Evolutionary conservation across 64 coral and sea anemone species (phyloP).

Genomic region (Montipora sp.): DNA sequence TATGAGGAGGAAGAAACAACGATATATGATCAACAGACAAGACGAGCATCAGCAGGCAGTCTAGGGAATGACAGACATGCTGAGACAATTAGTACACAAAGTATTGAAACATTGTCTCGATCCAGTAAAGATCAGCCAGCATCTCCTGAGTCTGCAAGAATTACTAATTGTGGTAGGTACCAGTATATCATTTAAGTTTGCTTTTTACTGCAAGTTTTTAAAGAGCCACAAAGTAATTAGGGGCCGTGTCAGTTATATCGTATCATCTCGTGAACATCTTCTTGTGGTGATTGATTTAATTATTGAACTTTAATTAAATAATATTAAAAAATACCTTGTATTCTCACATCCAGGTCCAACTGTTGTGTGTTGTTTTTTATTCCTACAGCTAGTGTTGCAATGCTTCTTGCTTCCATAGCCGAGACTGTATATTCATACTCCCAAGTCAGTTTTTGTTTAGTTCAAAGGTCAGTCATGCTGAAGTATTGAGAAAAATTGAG

Average conservation of each 20-base stretch:
- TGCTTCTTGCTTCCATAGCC: constrained; percentile 76
- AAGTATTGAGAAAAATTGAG: too few relatives aligned
- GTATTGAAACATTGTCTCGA: not conserved
- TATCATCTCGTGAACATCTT: too few relatives aligned
- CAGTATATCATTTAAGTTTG: too few relatives aligned
- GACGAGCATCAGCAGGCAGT: constrained; percentile 2
- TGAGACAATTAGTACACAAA: not conserved
- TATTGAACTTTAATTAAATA: too few relatives aligned
- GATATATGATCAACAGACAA: not conserved
- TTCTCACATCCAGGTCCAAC: not conserved
- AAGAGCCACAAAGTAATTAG: too few relatives aligned
- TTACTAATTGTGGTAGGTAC: constrained; percentile 27
- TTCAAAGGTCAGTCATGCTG: constrained; percentile 20
- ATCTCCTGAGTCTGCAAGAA: not conserved
- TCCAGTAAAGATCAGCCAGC: not conserved
- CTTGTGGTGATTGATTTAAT: too few relatives aligned
- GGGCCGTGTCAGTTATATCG: too few relatives aligned
- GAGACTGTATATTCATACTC: constrained; percentile 85
- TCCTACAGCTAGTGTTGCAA: constrained; percentile 61
- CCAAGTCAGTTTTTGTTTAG: constrained; percentile 57
- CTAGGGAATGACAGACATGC: not conserved
- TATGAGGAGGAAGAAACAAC: not conserved
- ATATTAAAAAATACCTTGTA: too few relatives aligned
- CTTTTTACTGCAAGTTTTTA: too few relatives aligned
- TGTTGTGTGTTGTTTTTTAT: not conserved